phyloP scores from a whole-genome alignment of 2,888 invertebrate genomes.

The Plebejus argus region DNA sequence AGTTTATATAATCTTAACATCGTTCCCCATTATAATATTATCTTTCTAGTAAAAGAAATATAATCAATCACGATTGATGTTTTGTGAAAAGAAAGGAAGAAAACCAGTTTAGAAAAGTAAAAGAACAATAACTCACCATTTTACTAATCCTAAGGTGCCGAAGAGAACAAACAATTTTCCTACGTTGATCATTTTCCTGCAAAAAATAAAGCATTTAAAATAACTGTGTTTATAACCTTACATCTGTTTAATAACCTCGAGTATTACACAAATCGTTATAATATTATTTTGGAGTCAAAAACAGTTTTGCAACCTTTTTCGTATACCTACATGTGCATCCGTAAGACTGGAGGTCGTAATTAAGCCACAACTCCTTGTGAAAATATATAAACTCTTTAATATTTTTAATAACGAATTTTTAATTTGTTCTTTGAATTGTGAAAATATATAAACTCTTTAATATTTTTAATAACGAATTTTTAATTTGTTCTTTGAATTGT shows the following conservation, averaged over 20 bases:
- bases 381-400: too few species aligned
- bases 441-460: too few species aligned
- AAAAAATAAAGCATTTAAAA: conserved; percentile 46
- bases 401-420: background rate
- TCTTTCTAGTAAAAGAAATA: too few species aligned
- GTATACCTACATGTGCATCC: background rate
- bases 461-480: background rate
- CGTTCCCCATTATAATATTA: too few species aligned
- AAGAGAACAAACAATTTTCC: conserved; percentile 54
- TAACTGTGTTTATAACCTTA: background rate
- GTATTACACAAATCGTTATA: conserved; percentile 1
- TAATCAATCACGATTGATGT: too few species aligned
- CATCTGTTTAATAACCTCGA: background rate
- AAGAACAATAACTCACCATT: conserved; percentile 56
- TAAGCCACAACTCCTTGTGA: background rate
- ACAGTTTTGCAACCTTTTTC: background rate
- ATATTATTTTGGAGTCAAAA: conserved; percentile 5
- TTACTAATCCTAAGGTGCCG: conserved; percentile 52
- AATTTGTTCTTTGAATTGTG: background rate
- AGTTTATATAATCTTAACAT: too few species aligned
- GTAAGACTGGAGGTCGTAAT: background rate
- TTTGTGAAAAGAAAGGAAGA: too few species aligned
- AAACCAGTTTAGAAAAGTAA: background rate
- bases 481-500: too few species aligned
- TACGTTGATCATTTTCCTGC: conserved; percentile 61